Evolutionary conservation across 2,113 vertebrate genomes (phyloP).

Genomic region (Plectropomus leopardus): DNA sequence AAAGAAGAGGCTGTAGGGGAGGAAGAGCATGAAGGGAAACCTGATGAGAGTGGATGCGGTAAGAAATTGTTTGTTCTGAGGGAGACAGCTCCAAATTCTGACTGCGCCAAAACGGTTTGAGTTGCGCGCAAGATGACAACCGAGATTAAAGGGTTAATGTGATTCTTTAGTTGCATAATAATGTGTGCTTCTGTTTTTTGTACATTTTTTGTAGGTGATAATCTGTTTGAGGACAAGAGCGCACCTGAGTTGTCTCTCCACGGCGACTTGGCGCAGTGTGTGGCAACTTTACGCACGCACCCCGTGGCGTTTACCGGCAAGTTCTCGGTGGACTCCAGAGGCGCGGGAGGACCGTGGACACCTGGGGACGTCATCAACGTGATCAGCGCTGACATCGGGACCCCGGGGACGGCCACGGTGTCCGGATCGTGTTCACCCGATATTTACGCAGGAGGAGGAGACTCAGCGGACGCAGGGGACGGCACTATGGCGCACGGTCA

Average conservation of each 20-base stretch:
- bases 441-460: slow-evolving; percentile 61
- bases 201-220: slow-evolving; percentile 33
- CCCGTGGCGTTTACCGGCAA: slow-evolving; percentile 92
- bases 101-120: neutral
- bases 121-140: too few relatives aligned
- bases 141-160: too few relatives aligned
- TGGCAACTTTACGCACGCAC: slow-evolving; percentile 84
- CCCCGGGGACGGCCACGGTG: slow-evolving; percentile 81
- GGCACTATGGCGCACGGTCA: slow-evolving; percentile 89
- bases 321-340: slow-evolving; percentile 91
- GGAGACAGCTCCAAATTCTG: neutral
- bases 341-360: slow-evolving; percentile 86
- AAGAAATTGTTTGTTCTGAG: slow-evolving; percentile 22
- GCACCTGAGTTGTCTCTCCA: slow-evolving; percentile 47
- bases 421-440: slow-evolving; percentile 82
- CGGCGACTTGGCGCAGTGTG: slow-evolving; percentile 80
- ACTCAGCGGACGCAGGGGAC: slow-evolving; percentile 66
- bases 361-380: slow-evolving; percentile 90
- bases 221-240: slow-evolving; percentile 64
- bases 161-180: neutral
- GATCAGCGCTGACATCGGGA: slow-evolving; percentile 88
- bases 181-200: neutral
- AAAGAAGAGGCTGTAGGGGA: slow-evolving; percentile 87
- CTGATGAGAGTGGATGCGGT: slow-evolving; percentile 47
- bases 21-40: slow-evolving; percentile 52